Base-by-base conservation (phyloP, 2,797 vertebrate genomes). In the Allobates femoralis region DNA sequence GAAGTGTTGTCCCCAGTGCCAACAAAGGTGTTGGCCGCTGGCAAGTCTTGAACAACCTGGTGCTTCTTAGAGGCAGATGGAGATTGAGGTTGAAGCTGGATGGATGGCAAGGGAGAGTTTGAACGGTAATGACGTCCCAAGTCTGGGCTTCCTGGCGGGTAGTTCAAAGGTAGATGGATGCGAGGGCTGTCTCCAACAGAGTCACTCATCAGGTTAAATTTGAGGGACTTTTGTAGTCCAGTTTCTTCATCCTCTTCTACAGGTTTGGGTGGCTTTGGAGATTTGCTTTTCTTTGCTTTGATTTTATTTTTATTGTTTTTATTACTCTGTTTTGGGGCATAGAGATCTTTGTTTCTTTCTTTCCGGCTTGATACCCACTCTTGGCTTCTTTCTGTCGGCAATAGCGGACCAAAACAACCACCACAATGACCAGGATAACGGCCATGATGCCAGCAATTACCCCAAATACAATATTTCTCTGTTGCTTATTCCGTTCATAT, bases 21-120 rank as follows among this genome's bases (percentile, higher is more conserved):
- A 92, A 99, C 98, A 81, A 99, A 99, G 87, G 98, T 99, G 94
- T 99, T 99, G 93, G 98, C 96, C 80, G 98, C 97, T 0, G 98
- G 98, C 88, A 99, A 96, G 92, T 99, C 98, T 95, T 99, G 98
- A 88, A 99, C 98, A 50, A 97, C 98, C 90, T 99, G 98, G 94
- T 99, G 98, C 94, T 99, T 99, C 96, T 99, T 99, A 92, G 98
- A 99, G 89, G 98, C 98, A 0, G 98, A 98, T 69, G 98, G 98
- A 0, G 98, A 99, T 92, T 99, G 98, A 8, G 98, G 98, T 92
- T 99, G 98, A 74, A 99, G 95, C 89, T 98, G 97, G 91, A 99
- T 99, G 90, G 98, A 98, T 76, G 98, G 98, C 81, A 99, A 91
- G 0, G 98, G 98, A 0, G 98, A 99, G 91, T 99, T 99, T 53